Base-by-base conservation (phyloP, 2,888 invertebrate genomes). In the Piscicola geometra region DNA sequence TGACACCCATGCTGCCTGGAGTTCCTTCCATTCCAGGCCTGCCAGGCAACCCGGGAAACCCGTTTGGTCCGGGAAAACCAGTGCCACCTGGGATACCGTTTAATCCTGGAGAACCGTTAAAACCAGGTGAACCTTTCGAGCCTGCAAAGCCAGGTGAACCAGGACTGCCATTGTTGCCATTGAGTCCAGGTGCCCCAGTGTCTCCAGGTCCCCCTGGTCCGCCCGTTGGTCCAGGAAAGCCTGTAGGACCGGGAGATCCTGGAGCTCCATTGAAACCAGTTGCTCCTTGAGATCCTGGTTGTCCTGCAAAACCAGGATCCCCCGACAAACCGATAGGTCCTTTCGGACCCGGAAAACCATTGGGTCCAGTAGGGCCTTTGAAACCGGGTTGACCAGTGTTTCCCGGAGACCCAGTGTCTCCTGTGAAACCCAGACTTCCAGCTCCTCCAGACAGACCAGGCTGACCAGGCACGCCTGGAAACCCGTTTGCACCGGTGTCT, bases 101-200 rank as follows among this genome's bases (percentile, higher is more conserved):
- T 5, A 3, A 3, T 28, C 68, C 68, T 67, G 68, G 68, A 35
- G 68, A 25, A 9, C 68, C 68, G 25, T 56, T n/a, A 56, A 21
- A 1, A 15, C 78, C 78, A 67, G 77, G 74, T 1, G 9, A 5
- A 21, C 82, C 81, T 25, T 77, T 73, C 32, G 33, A 36, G 1
- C 82, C 79, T 18, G 74, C 35, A 12, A 75, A 56, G 35, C 79
- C 73, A 18, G 77, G 77, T 25, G 71, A 41, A 18, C 80, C 79
- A 30, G 75, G n/a, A 30, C 35, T 41, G 32, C 76, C 76, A 47
- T 69, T 33, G 47, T 21, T 28, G 9, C 77, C 77, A 12, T 36
- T n/a, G 5, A 25, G 47, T 0, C 77, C 77, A 60, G 50, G 71
- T 28, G 50, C 68, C 3, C 77, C 77, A 9, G 67, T 52, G 21